These are phyloP conservation scores for Agonum fuliginosum DNA, from an alignment of 2,888 invertebrate genomes.

Conservation along the genomic window DNA sequence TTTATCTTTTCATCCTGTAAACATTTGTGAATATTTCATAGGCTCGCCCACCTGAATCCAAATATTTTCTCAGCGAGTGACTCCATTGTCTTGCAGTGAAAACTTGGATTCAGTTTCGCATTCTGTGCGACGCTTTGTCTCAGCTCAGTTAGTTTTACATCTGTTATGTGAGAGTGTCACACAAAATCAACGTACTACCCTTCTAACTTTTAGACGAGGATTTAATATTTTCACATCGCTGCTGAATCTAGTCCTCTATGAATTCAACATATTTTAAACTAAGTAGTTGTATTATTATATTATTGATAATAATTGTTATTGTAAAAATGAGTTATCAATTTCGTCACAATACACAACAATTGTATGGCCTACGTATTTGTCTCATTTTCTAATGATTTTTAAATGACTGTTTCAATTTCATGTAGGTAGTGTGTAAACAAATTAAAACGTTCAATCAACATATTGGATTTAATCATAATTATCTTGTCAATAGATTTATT, in stretches of 20 bases:
- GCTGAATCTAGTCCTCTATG: neutral
- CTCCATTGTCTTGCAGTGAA: constrained; percentile 21
- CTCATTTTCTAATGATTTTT: too few species aligned
- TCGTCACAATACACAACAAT: too few species aligned
- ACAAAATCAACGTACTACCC: neutral
- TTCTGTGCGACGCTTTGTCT: neutral
- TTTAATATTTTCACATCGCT: constrained; percentile 20
- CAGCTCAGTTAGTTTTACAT: neutral
- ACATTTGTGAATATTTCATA: constrained; percentile 1
- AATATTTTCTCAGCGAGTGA: neutral
- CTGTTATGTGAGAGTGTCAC: neutral
- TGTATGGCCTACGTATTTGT: too few species aligned
- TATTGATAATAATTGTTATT: too few species aligned
- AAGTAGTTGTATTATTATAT: too few species aligned
- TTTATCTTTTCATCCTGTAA: too few species aligned
- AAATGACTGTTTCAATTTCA: too few species aligned
- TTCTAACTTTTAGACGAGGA: constrained; percentile 6
- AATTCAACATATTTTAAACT: constrained; percentile 2
- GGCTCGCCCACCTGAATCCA: neutral
- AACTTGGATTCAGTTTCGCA: constrained; percentile 18
- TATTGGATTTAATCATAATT: too few species aligned
- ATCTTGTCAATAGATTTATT: too few species aligned
- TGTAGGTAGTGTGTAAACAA: too few species aligned
- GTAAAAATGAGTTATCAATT: too few species aligned
- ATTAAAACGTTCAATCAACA: neutral